Conservation (phyloP, 2,888 invertebrate genomes). For the Bellardia bayeri region DNA sequence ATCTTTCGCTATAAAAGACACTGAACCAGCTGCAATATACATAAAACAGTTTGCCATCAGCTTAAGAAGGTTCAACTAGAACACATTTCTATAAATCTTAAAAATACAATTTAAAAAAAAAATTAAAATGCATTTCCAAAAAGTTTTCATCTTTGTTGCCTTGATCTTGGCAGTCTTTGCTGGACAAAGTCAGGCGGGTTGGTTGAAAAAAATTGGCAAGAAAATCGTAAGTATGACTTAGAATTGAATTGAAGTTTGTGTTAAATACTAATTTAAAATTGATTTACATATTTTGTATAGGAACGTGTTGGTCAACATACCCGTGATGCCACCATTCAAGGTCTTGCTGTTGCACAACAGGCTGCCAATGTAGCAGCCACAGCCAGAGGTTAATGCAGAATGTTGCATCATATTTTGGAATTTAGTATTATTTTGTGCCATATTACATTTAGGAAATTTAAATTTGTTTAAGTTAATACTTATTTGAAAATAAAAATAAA, state of each 20-base stretch:
- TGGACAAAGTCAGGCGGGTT: slow-evolving; percentile 74
- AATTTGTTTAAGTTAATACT: too few species aligned
- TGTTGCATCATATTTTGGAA: too few species aligned
- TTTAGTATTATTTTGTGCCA: background rate
- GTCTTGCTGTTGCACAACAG: slow-evolving; percentile 76
- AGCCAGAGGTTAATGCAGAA: slow-evolving; percentile 66
- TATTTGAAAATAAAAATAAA: too few species aligned
- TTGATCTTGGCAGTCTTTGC: slow-evolving; percentile 72
- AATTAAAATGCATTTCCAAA: slow-evolving; percentile 75
- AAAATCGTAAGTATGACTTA: slow-evolving; percentile 74
- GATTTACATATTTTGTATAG: slow-evolving; percentile 58
- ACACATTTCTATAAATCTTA: background rate
- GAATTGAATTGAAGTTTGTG: background rate
- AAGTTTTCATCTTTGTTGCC: slow-evolving; percentile 74
- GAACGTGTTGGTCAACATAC: slow-evolving; percentile 76
- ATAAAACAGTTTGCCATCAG: background rate
- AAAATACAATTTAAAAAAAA: background rate
- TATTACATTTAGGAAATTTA: background rate
- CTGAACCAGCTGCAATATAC: background rate
- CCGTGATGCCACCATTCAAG: slow-evolving; percentile 76
- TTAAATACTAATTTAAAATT: background rate
- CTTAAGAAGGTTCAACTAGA: background rate
- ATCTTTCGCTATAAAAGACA: slow-evolving; percentile 16
- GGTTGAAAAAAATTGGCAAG: slow-evolving; percentile 77
- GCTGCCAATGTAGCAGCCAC: slow-evolving; percentile 77